These are phyloP conservation scores for Euthynnus affinis DNA, from an alignment of 2,797 vertebrate species.

Conservation along the genomic window DNA sequence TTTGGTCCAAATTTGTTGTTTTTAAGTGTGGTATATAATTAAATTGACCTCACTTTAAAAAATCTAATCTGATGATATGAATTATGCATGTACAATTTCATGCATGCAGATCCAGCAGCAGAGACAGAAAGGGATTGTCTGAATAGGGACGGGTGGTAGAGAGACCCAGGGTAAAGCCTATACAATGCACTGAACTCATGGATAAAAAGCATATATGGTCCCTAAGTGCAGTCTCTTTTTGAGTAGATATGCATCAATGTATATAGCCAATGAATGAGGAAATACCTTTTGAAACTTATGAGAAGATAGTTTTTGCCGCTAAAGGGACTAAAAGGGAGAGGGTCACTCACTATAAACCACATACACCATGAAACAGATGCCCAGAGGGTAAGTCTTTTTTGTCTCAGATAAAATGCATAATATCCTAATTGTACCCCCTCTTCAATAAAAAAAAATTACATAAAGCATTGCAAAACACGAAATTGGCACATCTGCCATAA, in stretches of 20 bases:
- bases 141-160: neutral
- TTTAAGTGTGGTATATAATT: too few relatives aligned
- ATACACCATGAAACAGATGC: neutral
- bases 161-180: neutral
- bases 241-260: neutral
- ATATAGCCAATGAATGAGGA: neutral
- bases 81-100: neutral
- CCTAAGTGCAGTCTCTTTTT: neutral
- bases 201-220: neutral
- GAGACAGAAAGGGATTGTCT: neutral
- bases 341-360: neutral
- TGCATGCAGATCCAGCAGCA: neutral
- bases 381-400: neutral
- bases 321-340: neutral
- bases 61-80: neutral
- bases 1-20: too few relatives aligned
- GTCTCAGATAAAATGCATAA: neutral
- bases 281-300: neutral
- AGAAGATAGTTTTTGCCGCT: neutral
- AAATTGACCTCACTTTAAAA: too few relatives aligned
- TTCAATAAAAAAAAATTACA: neutral
- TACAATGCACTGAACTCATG: constrained; percentile 2
- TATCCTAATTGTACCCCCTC: neutral
- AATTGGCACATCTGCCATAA: neutral
- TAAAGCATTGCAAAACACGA: neutral